phyloP scores from a whole-genome alignment of 2,797 vertebrate genomes.

The Meda fulgida region DNA sequence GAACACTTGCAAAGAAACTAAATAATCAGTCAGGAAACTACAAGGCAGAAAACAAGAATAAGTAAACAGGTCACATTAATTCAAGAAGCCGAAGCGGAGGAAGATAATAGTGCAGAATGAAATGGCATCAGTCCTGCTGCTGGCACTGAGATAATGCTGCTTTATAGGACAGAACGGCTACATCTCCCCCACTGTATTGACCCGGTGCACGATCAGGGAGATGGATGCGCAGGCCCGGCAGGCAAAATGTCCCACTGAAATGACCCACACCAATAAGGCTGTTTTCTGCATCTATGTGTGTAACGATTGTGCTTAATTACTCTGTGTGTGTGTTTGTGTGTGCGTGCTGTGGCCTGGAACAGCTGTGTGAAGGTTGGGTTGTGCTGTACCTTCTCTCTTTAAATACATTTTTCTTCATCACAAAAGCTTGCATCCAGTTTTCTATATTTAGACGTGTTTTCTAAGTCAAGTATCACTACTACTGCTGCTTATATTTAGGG shows the following conservation, averaged over 20 bases:
- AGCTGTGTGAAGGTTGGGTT: not conserved
- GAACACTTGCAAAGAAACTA: conserved; percentile 5
- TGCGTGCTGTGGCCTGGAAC: not conserved
- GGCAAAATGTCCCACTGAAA: not conserved
- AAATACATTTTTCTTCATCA: not conserved
- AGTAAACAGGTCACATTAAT: conserved; percentile 34
- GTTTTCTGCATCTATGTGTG: not conserved
- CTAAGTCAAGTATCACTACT: conserved; percentile 1
- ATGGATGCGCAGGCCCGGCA: not conserved
- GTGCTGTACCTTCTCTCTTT: not conserved
- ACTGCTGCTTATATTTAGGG: not conserved
- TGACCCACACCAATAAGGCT: not conserved
- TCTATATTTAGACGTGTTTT: not conserved
- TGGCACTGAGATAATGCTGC: conserved; percentile 27
- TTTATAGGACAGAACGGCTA: not conserved
- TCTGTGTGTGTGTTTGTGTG: not conserved
- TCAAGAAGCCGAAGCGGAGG: conserved; percentile 3
- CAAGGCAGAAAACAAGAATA: conserved; percentile 18
- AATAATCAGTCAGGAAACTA: conserved; percentile 17
- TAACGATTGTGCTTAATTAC: conserved; percentile 29
- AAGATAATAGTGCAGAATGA: conserved; percentile 30
- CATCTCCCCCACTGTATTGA: conserved; percentile 19
- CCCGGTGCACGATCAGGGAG: not conserved
- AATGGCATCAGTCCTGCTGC: conserved; percentile 20
- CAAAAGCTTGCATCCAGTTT: not conserved